phyloP scores from a whole-genome alignment of 2,797 vertebrate species.

The Premnoplex brunnescens region DNA sequence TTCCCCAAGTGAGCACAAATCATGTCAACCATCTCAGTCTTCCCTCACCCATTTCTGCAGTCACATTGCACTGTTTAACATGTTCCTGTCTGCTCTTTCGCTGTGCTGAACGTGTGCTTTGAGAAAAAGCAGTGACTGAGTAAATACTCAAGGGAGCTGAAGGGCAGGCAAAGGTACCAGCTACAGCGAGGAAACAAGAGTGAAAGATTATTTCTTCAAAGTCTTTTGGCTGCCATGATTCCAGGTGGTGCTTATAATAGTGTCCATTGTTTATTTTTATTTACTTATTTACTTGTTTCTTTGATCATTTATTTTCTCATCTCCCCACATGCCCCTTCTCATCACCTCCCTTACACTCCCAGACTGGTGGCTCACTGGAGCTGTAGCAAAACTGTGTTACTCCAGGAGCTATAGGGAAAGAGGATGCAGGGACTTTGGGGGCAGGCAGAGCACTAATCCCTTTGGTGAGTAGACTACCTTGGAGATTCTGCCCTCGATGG shows the following conservation, averaged over 20 bases:
- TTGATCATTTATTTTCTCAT: not conserved
- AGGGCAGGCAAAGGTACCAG: not conserved
- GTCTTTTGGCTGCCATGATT: not conserved
- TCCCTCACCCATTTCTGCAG: not conserved
- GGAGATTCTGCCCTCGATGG: not conserved
- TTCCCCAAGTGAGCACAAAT: not conserved
- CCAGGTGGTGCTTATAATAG: not conserved
- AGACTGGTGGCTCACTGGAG: not conserved
- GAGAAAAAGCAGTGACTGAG: not conserved
- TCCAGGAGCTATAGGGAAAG: not conserved
- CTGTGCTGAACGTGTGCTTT: rapidly evolving
- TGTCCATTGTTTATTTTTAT: not conserved
- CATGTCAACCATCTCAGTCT: not conserved
- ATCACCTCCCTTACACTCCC: not conserved
- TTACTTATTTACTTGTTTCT: not conserved
- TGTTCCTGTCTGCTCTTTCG: not conserved
- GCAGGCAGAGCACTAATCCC: not conserved
- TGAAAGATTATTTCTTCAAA: not conserved
- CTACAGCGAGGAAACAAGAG: not conserved
- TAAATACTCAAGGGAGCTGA: not conserved
- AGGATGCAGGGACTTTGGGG: not conserved
- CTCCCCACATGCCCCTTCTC: not conserved
- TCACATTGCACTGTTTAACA: not conserved
- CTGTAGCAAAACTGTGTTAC: not conserved
- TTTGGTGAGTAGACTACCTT: not conserved